Conservation (phyloP, 2,797 vertebrate genomes). For the Xenopus petersii region DNA sequence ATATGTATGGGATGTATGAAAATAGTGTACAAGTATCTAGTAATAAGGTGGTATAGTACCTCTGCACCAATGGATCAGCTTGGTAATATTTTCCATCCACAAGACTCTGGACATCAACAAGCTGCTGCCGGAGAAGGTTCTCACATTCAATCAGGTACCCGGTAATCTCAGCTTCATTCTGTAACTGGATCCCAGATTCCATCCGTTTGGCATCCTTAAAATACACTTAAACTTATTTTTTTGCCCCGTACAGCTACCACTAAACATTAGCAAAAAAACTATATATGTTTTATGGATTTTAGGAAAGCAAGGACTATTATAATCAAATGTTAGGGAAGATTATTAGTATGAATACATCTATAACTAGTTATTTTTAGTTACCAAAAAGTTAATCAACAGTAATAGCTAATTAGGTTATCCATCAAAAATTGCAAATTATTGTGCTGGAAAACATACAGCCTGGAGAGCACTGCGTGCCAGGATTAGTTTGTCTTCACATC, state of each 20-base stretch:
- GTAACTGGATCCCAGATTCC: conserved; percentile 92
- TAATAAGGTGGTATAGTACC: conserved; percentile 60
- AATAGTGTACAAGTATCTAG: too few relatives aligned
- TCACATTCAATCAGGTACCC: conserved; percentile 91
- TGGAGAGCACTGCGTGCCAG: conserved; percentile 83
- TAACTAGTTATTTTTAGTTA: too few relatives aligned
- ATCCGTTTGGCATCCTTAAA: conserved; percentile 86
- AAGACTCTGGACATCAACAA: conserved; percentile 92
- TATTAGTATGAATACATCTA: too few relatives aligned
- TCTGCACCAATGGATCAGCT: conserved; percentile 92
- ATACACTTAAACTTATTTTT: neutral
- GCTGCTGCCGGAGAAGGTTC: conserved; percentile 89
- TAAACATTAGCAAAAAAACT: too few relatives aligned
- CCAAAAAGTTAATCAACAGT: too few relatives aligned
- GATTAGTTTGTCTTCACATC: conserved; percentile 88
- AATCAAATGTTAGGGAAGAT: too few relatives aligned
- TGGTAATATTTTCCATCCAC: conserved; percentile 92
- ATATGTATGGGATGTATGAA: too few relatives aligned
- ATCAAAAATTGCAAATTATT: too few relatives aligned
- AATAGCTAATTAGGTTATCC: too few relatives aligned
- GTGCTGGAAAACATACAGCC: conserved; percentile 75
- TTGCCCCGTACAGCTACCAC: too few relatives aligned
- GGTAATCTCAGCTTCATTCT: conserved; percentile 91
- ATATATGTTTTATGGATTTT: too few relatives aligned
- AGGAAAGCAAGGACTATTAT: too few relatives aligned